Evolutionary conservation across 2,797 vertebrate genomes (phyloP).

Genomic region (Cuculus canorus): DNA sequence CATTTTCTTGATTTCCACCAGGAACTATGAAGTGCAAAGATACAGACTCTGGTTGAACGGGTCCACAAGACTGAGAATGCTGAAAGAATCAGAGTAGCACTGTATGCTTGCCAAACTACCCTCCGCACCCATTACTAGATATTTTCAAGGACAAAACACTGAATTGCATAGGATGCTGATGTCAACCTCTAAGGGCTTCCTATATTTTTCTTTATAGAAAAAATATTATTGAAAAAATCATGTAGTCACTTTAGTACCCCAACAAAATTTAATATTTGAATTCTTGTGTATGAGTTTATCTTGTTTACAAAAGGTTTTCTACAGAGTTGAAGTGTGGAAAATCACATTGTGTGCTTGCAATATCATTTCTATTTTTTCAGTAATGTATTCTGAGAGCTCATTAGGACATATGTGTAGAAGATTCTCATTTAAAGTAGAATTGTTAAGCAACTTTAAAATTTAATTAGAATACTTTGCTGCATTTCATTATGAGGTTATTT

Average conservation of each 20-base stretch:
- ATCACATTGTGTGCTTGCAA: slow-evolving; percentile 28
- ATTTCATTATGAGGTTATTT: slow-evolving; percentile 90
- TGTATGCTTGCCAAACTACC: not conserved
- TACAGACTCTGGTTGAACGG: not conserved
- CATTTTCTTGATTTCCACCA: not conserved
- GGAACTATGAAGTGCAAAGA: not conserved
- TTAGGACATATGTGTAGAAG: slow-evolving; percentile 61
- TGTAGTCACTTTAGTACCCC: not conserved
- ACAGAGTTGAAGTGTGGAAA: not conserved
- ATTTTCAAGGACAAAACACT: not conserved
- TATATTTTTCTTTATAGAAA: not conserved
- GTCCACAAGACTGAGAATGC: not conserved
- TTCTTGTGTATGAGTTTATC: slow-evolving; percentile 34
- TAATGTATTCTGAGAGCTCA: slow-evolving; percentile 70
- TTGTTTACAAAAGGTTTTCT: slow-evolving; percentile 50
- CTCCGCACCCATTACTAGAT: not conserved
- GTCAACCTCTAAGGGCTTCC: not conserved
- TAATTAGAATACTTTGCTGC: slow-evolving; percentile 86
- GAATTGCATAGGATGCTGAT: not conserved
- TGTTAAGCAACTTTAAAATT: slow-evolving; percentile 85
- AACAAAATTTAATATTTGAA: not conserved
- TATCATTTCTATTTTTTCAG: slow-evolving; percentile 34
- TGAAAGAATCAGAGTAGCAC: not conserved
- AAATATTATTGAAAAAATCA: not conserved
- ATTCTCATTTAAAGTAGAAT: slow-evolving; percentile 76